These are phyloP conservation scores for Panulirus ornatus DNA, from an alignment of 1,140 invertebrate genomes.

Conservation along the genomic window DNA sequence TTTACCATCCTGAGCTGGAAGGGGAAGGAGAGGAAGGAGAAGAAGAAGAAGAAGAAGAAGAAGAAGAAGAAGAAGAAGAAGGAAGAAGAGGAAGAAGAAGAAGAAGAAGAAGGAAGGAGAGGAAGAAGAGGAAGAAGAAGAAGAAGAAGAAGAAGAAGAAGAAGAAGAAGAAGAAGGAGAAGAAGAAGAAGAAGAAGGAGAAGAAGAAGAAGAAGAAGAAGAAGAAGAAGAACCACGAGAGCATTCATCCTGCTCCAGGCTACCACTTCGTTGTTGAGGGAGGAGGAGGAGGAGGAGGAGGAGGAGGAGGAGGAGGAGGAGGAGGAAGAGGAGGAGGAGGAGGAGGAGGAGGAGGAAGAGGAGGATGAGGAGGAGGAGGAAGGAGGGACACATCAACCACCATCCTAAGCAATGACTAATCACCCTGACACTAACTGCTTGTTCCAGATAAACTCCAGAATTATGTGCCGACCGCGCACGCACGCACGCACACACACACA, in stretches of 20 bases:
- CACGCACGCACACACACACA: too few relatives aligned
- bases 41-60: neutral
- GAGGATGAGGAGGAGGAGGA: slow-evolving; percentile 25
- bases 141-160: slow-evolving; percentile 5
- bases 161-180: slow-evolving; percentile 12
- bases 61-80: neutral
- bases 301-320: slow-evolving; percentile 24
- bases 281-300: slow-evolving; percentile 24
- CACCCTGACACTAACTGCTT: too few relatives aligned
- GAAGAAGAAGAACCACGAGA: neutral
- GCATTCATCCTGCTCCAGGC: neutral
- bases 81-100: neutral
- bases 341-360: slow-evolving; percentile 8
- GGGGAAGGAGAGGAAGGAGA: too few relatives aligned
- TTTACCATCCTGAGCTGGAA: too few relatives aligned
- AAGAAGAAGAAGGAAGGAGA: neutral
- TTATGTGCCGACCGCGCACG: too few relatives aligned
- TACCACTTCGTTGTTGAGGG: too few relatives aligned
- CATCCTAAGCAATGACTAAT: too few relatives aligned
- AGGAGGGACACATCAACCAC: too few relatives aligned
- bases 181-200: neutral
- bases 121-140: slow-evolving; percentile 2
- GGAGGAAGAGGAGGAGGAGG: neutral
- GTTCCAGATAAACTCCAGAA: too few relatives aligned
- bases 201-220: neutral